A percentile compares a stretch with the other conserved stretches of the same genome.
Conservation (phyloP, 2,113 vertebrate genomes). For the Heliornis fulica region DNA sequence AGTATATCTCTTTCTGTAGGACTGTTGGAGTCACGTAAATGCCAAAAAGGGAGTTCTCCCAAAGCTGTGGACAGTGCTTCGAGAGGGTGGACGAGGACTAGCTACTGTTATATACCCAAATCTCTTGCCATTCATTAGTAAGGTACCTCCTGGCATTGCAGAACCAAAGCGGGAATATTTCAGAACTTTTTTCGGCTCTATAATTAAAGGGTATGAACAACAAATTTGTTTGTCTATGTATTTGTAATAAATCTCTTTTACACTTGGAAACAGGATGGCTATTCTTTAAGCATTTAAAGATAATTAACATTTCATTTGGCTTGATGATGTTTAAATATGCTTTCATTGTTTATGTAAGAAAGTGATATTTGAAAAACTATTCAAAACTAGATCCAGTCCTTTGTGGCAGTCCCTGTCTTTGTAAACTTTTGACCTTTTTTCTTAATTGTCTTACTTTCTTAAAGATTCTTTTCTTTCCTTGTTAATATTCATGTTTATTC, state of each 20-base stretch:
- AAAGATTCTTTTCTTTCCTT: not conserved
- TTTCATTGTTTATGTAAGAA: not conserved
- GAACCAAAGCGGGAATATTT: constrained; percentile 86
- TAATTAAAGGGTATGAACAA: constrained; percentile 84
- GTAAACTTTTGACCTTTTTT: not conserved
- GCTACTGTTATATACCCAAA: constrained; percentile 89
- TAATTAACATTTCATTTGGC: not conserved
- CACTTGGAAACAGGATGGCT: not conserved
- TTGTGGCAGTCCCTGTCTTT: not conserved
- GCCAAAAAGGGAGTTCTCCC: constrained; percentile 90
- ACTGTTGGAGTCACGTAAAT: constrained; percentile 93
- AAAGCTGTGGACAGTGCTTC: constrained; percentile 87
- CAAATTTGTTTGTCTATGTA: not conserved
- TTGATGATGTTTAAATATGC: not conserved
- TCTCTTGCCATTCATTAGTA: constrained; percentile 91
- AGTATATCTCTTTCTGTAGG: constrained; percentile 69
- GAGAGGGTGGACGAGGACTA: constrained; percentile 88
- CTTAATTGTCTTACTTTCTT: not conserved
- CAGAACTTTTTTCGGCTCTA: constrained; percentile 82
- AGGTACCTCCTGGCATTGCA: constrained; percentile 80
- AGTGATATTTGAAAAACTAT: not conserved
- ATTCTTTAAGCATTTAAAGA: not conserved
- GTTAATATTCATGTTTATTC: not conserved
- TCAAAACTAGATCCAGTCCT: not conserved
- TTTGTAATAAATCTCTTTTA: not conserved